phyloP scores from a whole-genome alignment of 2,888 invertebrate species.

The Meiosimyza platycephala region DNA sequence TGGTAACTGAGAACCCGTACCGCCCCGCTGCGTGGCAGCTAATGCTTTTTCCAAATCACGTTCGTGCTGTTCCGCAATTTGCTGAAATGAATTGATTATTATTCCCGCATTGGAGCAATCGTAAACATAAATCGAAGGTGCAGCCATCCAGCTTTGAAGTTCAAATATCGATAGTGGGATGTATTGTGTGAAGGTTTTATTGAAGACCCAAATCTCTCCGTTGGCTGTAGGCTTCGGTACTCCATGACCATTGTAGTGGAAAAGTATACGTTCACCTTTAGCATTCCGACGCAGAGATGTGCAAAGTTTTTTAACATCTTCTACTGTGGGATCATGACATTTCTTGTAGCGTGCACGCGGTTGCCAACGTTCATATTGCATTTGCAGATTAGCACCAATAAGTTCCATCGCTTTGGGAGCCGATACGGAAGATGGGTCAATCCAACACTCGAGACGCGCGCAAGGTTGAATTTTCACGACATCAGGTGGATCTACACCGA shows the following conservation, averaged over 20 bases:
- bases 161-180: slow-evolving; percentile 99
- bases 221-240: slow-evolving; percentile 98
- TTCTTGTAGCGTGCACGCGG: slow-evolving; percentile 97
- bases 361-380: slow-evolving; percentile 99
- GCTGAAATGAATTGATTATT: slow-evolving; percentile 90
- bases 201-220: slow-evolving; percentile 99
- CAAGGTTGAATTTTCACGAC: slow-evolving; percentile 97
- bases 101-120: slow-evolving; percentile 99
- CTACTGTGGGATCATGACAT: slow-evolving; percentile 95
- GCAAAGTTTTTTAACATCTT: slow-evolving; percentile 97
- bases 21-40: slow-evolving; percentile 53
- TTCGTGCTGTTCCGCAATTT: slow-evolving; percentile 92
- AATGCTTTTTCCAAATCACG: slow-evolving; percentile 74
- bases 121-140: slow-evolving; percentile 98
- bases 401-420: slow-evolving; percentile 92
- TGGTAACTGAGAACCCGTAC: slow-evolving; percentile 40
- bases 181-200: slow-evolving; percentile 98
- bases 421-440: slow-evolving; percentile 89
- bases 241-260: slow-evolving; percentile 99
- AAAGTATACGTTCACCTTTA: slow-evolving; percentile 97
- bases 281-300: slow-evolving; percentile 94
- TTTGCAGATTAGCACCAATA: slow-evolving; percentile 91
- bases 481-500: slow-evolving; percentile 99
- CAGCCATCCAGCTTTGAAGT: slow-evolving; percentile 99
- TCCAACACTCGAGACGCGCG: slow-evolving; percentile 96